Conservation (phyloP, 2,797 vertebrate species). For the Bovichtus variegatus region DNA sequence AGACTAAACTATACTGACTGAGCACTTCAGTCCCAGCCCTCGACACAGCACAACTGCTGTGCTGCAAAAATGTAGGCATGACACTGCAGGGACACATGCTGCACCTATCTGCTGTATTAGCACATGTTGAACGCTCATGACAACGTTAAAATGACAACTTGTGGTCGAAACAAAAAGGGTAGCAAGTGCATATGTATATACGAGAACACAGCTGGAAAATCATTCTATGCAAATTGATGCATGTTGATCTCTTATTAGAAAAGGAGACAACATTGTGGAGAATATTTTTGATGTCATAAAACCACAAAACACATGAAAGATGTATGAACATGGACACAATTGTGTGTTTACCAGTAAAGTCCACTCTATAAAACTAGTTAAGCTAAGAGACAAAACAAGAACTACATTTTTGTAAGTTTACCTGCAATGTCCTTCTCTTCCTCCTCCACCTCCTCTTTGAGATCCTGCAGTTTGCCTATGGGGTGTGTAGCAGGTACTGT, state of each 20-base stretch:
- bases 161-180: not conserved
- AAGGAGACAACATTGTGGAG: too few species aligned
- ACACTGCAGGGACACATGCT: constrained; percentile 24
- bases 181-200: not conserved
- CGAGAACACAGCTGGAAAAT: not conserved
- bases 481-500: constrained; percentile 88
- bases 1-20: constrained; percentile 16
- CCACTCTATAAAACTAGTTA: not conserved
- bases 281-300: not conserved
- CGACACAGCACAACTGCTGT: constrained; percentile 19
- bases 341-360: not conserved
- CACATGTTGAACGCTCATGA: not conserved
- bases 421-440: constrained; percentile 90
- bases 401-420: constrained; percentile 63
- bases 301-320: not conserved
- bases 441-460: constrained; percentile 91
- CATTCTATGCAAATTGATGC: not conserved
- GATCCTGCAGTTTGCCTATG: constrained; percentile 90
- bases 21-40: constrained; percentile 1
- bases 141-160: not conserved
- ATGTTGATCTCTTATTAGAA: not conserved
- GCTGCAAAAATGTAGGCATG: constrained; percentile 10
- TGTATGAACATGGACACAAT: not conserved
- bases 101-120: constrained; percentile 24
- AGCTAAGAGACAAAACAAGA: not conserved